Conservation (phyloP, 2,888 invertebrate genomes). For the Diadegma fenestrale region DNA sequence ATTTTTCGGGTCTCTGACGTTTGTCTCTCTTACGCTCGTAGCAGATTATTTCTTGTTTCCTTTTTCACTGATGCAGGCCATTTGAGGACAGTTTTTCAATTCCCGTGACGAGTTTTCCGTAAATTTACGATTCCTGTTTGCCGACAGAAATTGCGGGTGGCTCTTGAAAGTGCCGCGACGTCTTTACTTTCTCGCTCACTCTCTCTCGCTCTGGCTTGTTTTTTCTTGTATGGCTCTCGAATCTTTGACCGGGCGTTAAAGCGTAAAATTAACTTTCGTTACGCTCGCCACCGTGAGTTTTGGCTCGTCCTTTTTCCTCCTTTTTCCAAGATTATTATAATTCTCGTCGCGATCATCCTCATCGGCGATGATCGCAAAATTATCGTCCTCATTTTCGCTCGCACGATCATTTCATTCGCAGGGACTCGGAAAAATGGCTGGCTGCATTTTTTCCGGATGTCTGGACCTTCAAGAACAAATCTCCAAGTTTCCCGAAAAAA, state of each 20-base stretch:
- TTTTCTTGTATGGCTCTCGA: conserved; percentile 1
- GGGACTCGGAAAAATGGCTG: too few relatives aligned
- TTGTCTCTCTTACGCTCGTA: not conserved
- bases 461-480: too few relatives aligned
- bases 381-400: not conserved
- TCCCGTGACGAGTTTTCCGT: conserved; percentile 63
- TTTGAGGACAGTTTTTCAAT: conserved; percentile 34
- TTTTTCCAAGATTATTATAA: conserved; percentile 27
- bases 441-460: too few relatives aligned
- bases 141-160: conserved; percentile 82
- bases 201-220: not conserved
- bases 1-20: conserved; percentile 11
- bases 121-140: conserved; percentile 78
- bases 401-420: not conserved
- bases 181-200: conserved; percentile 39
- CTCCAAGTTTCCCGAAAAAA: too few relatives aligned
- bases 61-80: not conserved
- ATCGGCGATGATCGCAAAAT: conserved; percentile 1
- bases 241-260: conserved; percentile 38
- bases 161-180: conserved; percentile 69
- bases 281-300: conserved; percentile 59
- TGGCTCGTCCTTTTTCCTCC: conserved; percentile 7
- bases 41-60: not conserved
- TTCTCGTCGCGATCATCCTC: conserved; percentile 5
- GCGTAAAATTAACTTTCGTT: conserved; percentile 67